Evolutionary conservation across 1,140 invertebrate genomes (phyloP).

Genomic region (Musca domestica): DNA sequence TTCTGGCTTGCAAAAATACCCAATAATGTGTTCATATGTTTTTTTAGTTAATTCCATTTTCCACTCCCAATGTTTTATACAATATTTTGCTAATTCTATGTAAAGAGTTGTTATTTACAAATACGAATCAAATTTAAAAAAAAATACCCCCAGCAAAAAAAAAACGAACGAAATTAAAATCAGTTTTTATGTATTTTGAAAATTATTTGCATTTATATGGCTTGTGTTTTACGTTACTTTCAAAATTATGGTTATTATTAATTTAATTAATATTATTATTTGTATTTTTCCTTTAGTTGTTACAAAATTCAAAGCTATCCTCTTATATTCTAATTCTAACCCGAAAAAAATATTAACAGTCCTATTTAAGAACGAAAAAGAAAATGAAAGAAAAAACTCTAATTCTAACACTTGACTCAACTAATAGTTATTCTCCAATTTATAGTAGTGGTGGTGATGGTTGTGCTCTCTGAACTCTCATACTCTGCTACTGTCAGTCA

Average conservation of each 20-base stretch:
- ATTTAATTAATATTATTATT: not conserved
- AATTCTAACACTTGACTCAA: not conserved
- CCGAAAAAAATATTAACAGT: not conserved
- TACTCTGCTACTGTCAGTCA: no score
- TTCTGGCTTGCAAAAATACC: slow-evolving; percentile 6
- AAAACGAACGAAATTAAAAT: not conserved
- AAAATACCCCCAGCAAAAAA: not conserved
- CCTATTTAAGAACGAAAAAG: not conserved
- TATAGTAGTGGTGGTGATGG: no score
- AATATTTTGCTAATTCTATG: slow-evolving; percentile 19
- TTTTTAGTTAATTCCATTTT: slow-evolving; percentile 3
- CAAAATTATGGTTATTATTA: no score
- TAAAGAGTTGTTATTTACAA: not conserved
- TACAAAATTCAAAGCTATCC: no score
- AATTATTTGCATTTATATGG: slow-evolving; percentile 20
- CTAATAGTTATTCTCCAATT: no score
- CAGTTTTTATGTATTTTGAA: not conserved
- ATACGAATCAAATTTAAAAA: not conserved
- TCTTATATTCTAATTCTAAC: no score
- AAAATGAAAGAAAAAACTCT: not conserved
- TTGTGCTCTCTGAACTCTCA: no score
- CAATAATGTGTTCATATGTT: not conserved
- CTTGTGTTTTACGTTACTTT: slow-evolving; percentile 7
- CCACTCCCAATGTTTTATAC: not conserved
- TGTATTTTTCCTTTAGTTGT: not conserved